Conservation (phyloP, 2,113 vertebrate genomes). For the Chascanopsetta lugubris region DNA sequence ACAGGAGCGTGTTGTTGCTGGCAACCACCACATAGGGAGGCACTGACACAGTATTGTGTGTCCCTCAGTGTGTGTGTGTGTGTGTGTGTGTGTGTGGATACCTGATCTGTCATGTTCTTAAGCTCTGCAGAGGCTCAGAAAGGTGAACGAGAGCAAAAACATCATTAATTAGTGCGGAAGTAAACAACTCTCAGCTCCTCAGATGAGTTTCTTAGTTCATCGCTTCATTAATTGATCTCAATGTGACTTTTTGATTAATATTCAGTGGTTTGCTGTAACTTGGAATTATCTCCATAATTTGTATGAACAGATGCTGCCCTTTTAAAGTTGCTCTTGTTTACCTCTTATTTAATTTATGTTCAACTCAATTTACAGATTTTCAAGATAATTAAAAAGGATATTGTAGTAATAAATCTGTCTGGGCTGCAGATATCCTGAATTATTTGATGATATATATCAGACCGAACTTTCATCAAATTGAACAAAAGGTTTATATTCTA, state of each 20-base stretch:
- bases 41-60: conserved; percentile 16
- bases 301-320: too few relatives aligned
- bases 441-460: too few relatives aligned
- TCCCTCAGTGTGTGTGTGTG: conserved; percentile 3
- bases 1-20: conserved; percentile 49
- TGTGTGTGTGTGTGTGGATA: conserved; percentile 12
- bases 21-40: conserved; percentile 27
- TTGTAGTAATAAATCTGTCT: too few relatives aligned
- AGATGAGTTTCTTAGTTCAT: background rate
- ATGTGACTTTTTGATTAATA: too few relatives aligned
- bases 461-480: too few relatives aligned
- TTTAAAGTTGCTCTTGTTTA: too few relatives aligned
- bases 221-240: background rate
- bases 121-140: conserved; percentile 1
- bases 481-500: too few relatives aligned
- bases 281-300: background rate
- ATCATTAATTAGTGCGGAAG: background rate
- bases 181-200: conserved; percentile 7
- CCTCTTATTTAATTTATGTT: too few relatives aligned
- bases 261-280: background rate
- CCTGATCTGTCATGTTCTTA: conserved; percentile 12
- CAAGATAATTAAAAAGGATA: too few relatives aligned
- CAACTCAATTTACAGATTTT: too few relatives aligned
- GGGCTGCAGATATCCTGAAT: too few relatives aligned
- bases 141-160: conserved; percentile 2